A percentile compares a stretch with the other conserved stretches of the same genome.
Evolutionary conservation across 2,113 vertebrate genomes (phyloP).

Genomic region (Strix aluco): DNA sequence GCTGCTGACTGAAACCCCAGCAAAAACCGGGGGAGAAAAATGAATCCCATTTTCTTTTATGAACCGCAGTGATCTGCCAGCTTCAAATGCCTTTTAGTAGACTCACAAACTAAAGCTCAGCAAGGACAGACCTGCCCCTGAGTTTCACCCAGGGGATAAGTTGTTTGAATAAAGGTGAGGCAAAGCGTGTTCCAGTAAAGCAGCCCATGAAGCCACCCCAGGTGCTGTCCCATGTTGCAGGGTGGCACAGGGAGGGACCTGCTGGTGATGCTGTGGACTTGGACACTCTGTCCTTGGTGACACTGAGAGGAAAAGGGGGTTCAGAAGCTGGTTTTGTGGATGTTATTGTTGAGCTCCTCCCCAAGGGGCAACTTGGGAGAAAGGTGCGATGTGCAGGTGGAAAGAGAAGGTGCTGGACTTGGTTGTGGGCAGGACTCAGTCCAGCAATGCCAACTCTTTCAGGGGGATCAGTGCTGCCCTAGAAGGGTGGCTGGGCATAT

Average conservation of each 20-base stretch:
- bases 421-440: neutral
- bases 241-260: neutral
- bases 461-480: neutral
- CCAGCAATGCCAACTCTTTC: neutral
- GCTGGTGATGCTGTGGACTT: neutral
- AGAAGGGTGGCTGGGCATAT: neutral
- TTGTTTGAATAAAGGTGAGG: neutral
- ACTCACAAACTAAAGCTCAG: neutral
- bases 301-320: neutral
- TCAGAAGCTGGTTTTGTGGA: neutral
- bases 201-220: neutral
- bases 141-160: neutral
- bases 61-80: neutral
- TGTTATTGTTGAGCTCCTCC: neutral
- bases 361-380: neutral
- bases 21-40: neutral
- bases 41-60: neutral
- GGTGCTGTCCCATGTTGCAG: neutral
- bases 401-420: neutral
- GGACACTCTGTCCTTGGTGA: neutral
- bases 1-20: neutral
- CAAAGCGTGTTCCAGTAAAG: neutral
- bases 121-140: neutral
- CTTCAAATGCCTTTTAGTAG: neutral
- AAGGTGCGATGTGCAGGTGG: neutral